phyloP scores from a whole-genome alignment of 2,113 vertebrate species.

The Grammomys surdaster region DNA sequence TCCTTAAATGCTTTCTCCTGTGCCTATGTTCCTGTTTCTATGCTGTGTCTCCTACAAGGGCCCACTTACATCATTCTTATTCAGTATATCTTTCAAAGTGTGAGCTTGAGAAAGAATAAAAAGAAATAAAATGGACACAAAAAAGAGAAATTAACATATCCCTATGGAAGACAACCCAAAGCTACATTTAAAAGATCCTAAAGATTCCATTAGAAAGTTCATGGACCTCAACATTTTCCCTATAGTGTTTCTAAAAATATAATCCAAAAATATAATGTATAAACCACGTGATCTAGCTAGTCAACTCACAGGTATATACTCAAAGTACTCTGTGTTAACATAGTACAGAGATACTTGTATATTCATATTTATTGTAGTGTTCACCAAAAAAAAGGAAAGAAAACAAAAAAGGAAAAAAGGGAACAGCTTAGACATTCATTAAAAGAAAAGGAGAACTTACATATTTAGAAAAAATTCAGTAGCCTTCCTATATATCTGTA shows the following conservation, averaged over 20 bases:
- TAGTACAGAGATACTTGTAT: neutral
- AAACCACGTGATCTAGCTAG: neutral
- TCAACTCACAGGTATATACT: neutral
- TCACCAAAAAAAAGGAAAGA: neutral
- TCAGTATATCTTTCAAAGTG: neutral
- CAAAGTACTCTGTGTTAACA: neutral
- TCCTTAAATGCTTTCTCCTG: neutral
- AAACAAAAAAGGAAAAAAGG: too few relatives aligned
- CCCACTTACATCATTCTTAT: neutral
- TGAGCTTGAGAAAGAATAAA: neutral
- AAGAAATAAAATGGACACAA: neutral
- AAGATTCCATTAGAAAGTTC: neutral
- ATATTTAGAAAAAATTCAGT: neutral
- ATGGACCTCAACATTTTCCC: neutral
- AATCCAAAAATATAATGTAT: neutral
- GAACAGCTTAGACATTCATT: too few relatives aligned
- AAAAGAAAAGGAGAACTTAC: neutral
- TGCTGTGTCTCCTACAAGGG: neutral
- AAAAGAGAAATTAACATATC: neutral
- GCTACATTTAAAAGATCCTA: neutral
- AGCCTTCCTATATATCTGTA: neutral
- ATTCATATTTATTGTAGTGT: neutral
- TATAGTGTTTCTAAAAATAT: neutral
- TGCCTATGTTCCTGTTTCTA: neutral
- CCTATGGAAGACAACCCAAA: neutral